phyloP scores from a whole-genome alignment of 2,113 vertebrate genomes.

The Calonectris borealis region DNA sequence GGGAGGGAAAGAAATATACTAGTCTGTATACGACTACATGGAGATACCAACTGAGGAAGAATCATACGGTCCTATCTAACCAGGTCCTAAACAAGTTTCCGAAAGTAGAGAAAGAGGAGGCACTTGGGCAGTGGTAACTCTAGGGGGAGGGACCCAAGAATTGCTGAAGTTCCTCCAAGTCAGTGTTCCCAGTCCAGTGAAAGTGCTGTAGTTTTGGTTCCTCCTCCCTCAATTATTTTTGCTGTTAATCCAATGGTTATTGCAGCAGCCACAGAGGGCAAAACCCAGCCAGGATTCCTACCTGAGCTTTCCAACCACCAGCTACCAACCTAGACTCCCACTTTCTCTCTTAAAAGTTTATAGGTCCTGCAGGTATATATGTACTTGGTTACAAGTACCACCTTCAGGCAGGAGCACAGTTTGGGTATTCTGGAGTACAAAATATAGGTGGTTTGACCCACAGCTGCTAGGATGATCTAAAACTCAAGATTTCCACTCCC shows the following conservation, averaged over 20 bases:
- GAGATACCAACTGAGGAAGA: background rate
- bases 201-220: background rate
- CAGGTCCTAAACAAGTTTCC: background rate
- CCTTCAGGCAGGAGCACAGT: background rate
- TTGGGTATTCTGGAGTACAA: background rate
- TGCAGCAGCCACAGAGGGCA: background rate
- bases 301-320: background rate
- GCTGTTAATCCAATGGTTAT: background rate
- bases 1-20: background rate
- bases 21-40: background rate
- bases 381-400: background rate
- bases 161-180: background rate
- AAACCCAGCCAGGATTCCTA: background rate
- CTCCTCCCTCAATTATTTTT: background rate
- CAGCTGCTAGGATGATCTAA: background rate
- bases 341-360: background rate
- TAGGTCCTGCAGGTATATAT: background rate
- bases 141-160: background rate
- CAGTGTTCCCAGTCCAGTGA: background rate
- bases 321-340: background rate
- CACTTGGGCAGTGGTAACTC: background rate
- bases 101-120: background rate
- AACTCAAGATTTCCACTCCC: background rate
- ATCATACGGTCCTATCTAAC: background rate
- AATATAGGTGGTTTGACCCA: background rate